These are phyloP conservation scores for Leiothrix lutea DNA, from an alignment of 2,113 vertebrate species.

Conservation along the genomic window DNA sequence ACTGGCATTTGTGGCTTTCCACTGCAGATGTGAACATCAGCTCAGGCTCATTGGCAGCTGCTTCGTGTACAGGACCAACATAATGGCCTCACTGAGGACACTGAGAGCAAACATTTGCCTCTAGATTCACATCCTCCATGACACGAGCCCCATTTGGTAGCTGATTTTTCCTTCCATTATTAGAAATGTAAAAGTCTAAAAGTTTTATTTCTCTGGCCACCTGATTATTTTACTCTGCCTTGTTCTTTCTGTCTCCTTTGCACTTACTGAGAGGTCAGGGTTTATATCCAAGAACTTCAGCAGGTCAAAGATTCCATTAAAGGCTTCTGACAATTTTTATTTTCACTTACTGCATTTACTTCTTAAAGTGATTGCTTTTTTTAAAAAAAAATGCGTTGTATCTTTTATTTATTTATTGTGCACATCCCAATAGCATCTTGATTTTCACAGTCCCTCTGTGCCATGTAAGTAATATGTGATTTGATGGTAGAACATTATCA, in stretches of 20 bases:
- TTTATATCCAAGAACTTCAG: neutral
- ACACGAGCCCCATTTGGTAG: neutral
- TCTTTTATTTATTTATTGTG: neutral
- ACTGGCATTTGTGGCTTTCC: neutral
- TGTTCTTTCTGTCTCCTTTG: neutral
- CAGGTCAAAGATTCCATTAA: neutral
- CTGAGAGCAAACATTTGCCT: neutral
- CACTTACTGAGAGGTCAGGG: neutral
- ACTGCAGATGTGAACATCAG: neutral
- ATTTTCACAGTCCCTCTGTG: neutral
- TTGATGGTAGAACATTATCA: neutral
- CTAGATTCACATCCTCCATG: neutral
- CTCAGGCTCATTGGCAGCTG: neutral
- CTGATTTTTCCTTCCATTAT: neutral
- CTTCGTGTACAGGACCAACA: neutral
- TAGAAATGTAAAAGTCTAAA: neutral
- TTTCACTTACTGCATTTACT: neutral
- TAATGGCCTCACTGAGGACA: neutral
- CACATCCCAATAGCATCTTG: neutral
- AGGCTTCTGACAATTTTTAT: neutral
- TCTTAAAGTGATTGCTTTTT: neutral
- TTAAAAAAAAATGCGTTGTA: too few relatives aligned
- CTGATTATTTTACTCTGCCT: neutral
- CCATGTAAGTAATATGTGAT: neutral
- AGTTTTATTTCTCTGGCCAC: neutral